Percentiles rank a stretch among this genome's conserved stretches.
Evolutionary conservation across 1,140 invertebrate species (phyloP).

Genomic region (Euura lappo): DNA sequence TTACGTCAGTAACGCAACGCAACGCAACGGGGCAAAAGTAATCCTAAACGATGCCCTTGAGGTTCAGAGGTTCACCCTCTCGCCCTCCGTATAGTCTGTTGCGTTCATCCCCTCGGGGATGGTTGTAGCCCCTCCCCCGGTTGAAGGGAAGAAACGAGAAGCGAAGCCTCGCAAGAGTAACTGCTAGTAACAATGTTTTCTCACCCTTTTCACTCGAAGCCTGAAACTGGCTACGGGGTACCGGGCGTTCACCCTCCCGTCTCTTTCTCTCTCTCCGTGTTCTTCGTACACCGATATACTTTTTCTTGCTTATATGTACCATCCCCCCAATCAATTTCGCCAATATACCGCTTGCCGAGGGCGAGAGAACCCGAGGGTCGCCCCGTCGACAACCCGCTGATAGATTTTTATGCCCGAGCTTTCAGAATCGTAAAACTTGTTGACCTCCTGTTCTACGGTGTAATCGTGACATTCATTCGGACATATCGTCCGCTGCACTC

Average conservation of each 20-base stretch:
- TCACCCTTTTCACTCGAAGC: slow-evolving; percentile 47
- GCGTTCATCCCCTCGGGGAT: slow-evolving; percentile 40
- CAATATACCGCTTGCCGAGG: slow-evolving; percentile 52
- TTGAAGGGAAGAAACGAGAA: slow-evolving; percentile 21
- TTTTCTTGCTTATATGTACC: slow-evolving; percentile 25
- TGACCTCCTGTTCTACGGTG: not conserved
- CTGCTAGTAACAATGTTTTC: slow-evolving; percentile 58
- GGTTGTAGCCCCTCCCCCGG: not conserved
- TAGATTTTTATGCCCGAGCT: slow-evolving; percentile 45
- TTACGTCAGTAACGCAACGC: not conserved
- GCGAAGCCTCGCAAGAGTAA: slow-evolving; percentile 42
- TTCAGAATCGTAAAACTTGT: not conserved
- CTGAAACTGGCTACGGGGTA: slow-evolving; percentile 4
- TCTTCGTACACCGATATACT: not conserved
- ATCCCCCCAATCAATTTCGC: slow-evolving; percentile 56
- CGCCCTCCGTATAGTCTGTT: not conserved
- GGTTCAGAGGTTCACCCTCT: slow-evolving; percentile 25
- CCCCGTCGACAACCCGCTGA: slow-evolving; percentile 29
- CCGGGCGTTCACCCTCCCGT: not conserved
- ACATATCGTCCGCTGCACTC: too few relatives aligned
- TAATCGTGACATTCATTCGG: too few relatives aligned
- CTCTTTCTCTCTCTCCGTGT: not conserved
- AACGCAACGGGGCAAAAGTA: slow-evolving; percentile 20
- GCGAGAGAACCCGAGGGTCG: not conserved
- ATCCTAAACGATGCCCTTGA: slow-evolving; percentile 41